phyloP scores from a whole-genome alignment of 2,888 invertebrate genomes.

The Drosophila meridiana region DNA sequence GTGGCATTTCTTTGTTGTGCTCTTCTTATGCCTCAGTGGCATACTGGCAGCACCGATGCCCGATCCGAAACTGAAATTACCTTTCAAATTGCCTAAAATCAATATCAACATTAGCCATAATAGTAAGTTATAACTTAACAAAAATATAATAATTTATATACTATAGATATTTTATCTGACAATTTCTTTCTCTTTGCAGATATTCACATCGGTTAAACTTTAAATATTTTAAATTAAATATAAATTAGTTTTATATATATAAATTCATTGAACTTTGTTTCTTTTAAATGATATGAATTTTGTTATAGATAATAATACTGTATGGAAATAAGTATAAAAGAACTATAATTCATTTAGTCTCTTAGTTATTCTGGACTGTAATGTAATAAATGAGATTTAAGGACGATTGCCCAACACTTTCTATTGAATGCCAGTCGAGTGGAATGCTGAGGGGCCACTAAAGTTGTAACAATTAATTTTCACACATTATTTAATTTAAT shows the following conservation, averaged over 20 bases:
- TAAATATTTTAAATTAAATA: neutral
- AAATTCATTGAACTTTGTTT: neutral
- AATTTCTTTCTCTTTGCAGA: neutral
- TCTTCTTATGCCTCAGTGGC: neutral
- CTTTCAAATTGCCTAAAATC: neutral
- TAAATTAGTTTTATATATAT: neutral
- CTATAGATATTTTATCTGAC: neutral
- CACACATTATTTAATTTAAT: conserved; percentile 5
- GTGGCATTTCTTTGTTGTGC: neutral
- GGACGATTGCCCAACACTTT: too few species aligned
- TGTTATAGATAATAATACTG: neutral
- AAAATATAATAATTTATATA: neutral
- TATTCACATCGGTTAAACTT: neutral
- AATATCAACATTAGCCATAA: neutral
- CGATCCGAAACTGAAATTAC: neutral
- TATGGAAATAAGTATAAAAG: neutral
- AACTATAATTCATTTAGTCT: neutral
- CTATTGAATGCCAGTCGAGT: too few species aligned
- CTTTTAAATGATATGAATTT: neutral
- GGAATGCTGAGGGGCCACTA: too few species aligned
- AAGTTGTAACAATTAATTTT: neutral
- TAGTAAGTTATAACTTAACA: neutral
- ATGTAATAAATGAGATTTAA: neutral
- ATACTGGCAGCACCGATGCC: neutral
- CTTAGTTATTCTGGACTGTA: neutral